phyloP scores from a whole-genome alignment of 2,113 vertebrate genomes.

The Aythya baeri region DNA sequence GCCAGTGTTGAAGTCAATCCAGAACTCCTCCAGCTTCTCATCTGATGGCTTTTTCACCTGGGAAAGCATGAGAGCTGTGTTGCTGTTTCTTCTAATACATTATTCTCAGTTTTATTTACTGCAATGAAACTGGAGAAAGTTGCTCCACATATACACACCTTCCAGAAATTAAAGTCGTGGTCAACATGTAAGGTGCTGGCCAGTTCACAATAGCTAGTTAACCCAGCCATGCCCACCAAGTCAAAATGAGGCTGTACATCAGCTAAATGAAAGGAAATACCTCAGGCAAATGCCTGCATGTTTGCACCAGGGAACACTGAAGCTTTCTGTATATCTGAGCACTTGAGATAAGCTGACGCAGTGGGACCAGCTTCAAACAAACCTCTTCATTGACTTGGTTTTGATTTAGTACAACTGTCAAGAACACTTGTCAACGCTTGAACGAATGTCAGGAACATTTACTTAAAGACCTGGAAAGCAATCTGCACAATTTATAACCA shows the following conservation, averaged over 20 bases:
- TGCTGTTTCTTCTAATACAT: neutral
- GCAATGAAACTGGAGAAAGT: fast-evolving
- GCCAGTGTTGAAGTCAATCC: conserved; percentile 91
- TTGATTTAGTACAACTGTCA: neutral
- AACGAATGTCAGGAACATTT: too few relatives aligned
- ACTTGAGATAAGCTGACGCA: neutral
- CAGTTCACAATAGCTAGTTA: neutral
- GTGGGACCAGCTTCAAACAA: neutral
- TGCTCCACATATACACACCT: fast-evolving
- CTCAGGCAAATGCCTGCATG: fast-evolving
- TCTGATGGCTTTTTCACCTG: conserved; percentile 87
- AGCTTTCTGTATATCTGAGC: neutral
- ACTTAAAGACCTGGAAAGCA: neutral
- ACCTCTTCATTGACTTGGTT: neutral
- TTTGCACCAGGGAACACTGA: neutral
- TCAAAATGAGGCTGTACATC: fast-evolving
- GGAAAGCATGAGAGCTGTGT: neutral
- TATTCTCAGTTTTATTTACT: neutral
- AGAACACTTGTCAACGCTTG: neutral
- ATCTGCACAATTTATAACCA: neutral
- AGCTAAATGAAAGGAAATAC: neutral
- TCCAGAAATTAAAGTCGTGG: neutral
- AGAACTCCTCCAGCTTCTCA: conserved; percentile 88
- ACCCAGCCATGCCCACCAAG: neutral
- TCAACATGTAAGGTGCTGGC: fast-evolving